Conservation (phyloP, 1,140 invertebrate genomes). For the Drosophila sulfurigaster region DNA sequence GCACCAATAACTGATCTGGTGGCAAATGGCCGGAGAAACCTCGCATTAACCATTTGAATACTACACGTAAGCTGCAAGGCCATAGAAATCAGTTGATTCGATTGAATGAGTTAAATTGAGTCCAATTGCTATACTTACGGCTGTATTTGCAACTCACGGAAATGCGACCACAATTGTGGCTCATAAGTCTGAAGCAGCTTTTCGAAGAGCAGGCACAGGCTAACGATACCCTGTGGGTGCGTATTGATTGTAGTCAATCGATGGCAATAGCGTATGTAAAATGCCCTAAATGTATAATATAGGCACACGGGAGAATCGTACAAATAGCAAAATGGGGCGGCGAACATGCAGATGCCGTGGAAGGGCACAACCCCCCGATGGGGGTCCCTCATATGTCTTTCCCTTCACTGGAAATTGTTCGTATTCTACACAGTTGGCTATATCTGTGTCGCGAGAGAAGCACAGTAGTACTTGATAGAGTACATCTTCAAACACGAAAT, state of each 20-base stretch:
- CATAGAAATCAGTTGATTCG: background rate
- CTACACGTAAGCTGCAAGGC: conserved; percentile 87
- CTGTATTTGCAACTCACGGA: conserved; percentile 93
- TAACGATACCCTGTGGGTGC: conserved; percentile 94
- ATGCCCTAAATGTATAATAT: conserved; percentile 95
- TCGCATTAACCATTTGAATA: conserved; percentile 98
- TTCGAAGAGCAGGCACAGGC: conserved; percentile 94
- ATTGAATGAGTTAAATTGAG: background rate
- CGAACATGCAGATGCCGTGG: conserved; percentile 99
- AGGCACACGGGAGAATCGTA: conserved; percentile 94
- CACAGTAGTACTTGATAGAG: conserved; percentile 98
- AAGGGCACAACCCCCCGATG: conserved; percentile 97
- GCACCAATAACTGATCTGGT: conserved; percentile 94
- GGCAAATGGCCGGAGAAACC: conserved; percentile 97
- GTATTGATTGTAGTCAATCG: conserved; percentile 95
- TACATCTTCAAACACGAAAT: conserved; percentile 98
- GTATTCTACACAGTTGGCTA: conserved; percentile 88
- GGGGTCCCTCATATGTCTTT: conserved; percentile 90
- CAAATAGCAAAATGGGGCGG: conserved; percentile 97
- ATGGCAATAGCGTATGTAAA: conserved; percentile 97
- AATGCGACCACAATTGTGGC: conserved; percentile 95
- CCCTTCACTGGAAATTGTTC: conserved; percentile 90
- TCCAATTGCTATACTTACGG: conserved; percentile 89
- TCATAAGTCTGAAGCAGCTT: conserved; percentile 95
- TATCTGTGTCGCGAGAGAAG: conserved; percentile 95